Conservation (phyloP, 1,140 invertebrate species). For the Caenorhabditis latens region DNA sequence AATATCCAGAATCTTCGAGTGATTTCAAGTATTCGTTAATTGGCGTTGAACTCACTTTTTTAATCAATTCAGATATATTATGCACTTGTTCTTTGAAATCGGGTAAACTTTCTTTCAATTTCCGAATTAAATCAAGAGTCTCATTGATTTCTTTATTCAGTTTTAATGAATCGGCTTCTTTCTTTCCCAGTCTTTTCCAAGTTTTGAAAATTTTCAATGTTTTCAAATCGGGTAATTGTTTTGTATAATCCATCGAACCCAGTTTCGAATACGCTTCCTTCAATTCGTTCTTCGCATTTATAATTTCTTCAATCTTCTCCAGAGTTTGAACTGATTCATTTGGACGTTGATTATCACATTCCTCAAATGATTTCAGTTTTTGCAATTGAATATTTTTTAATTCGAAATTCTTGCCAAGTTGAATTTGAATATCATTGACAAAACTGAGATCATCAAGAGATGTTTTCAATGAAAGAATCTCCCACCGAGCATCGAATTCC, state of each 20-base stretch:
- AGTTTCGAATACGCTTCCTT: neutral
- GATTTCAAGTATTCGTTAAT: neutral
- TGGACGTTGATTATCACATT: neutral
- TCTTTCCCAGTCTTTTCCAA: no score
- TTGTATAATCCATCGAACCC: neutral
- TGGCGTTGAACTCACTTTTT: neutral
- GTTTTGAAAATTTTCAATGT: neutral
- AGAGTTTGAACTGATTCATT: neutral
- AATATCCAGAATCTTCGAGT: neutral
- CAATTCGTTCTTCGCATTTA: neutral
- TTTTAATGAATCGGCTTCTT: no score
- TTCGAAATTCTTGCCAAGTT: neutral
- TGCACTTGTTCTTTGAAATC: neutral
- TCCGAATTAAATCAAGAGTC: neutral
- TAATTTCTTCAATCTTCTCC: neutral
- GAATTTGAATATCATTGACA: neutral
- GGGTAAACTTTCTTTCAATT: neutral
- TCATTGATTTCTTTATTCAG: no score
- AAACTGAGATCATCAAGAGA: neutral
- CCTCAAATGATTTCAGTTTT: neutral
- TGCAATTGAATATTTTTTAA: neutral
- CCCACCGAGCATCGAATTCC: neutral
- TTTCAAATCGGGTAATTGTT: neutral
- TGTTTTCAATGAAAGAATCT: neutral
- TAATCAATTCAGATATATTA: neutral